Percentiles rank a stretch among this genome's conserved stretches.
These are phyloP conservation scores for Agelaius phoeniceus DNA, from an alignment of 2,113 vertebrate species.

Conservation along the genomic window DNA sequence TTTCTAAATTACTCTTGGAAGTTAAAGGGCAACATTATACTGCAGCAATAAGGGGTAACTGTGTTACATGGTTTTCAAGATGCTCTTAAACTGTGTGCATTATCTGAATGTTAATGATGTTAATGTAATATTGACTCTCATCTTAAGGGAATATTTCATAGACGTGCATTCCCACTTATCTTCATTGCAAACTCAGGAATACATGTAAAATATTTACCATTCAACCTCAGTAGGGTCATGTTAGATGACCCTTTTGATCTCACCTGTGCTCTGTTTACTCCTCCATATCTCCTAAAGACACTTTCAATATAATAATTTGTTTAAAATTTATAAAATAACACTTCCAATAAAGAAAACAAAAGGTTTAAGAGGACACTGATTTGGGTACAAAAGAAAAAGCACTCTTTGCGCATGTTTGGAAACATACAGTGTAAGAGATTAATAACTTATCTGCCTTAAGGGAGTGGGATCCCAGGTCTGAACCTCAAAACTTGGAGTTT, in stretches of 20 bases:
- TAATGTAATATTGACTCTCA: neutral
- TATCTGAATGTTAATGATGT: neutral
- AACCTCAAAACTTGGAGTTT: neutral
- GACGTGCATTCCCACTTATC: neutral
- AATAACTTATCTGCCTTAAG: neutral
- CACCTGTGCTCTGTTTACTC: neutral
- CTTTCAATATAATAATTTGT: neutral
- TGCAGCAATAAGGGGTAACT: neutral
- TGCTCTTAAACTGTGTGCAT: neutral
- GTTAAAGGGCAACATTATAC: neutral
- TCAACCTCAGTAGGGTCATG: neutral
- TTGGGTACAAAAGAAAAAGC: neutral
- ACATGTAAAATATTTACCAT: neutral
- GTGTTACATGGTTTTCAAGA: neutral
- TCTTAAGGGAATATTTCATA: neutral
- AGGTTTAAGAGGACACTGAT: neutral
- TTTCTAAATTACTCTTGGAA: constrained; percentile 7
- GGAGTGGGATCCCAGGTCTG: neutral
- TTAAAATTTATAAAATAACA: neutral
- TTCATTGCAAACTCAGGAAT: neutral
- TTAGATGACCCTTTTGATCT: neutral
- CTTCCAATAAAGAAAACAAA: neutral
- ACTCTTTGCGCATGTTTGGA: neutral
- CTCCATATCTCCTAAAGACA: neutral
- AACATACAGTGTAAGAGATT: neutral